Conservation (phyloP, 35 echinoderm and acorn worm species). For the Strongylocentrotus purpuratus region DNA sequence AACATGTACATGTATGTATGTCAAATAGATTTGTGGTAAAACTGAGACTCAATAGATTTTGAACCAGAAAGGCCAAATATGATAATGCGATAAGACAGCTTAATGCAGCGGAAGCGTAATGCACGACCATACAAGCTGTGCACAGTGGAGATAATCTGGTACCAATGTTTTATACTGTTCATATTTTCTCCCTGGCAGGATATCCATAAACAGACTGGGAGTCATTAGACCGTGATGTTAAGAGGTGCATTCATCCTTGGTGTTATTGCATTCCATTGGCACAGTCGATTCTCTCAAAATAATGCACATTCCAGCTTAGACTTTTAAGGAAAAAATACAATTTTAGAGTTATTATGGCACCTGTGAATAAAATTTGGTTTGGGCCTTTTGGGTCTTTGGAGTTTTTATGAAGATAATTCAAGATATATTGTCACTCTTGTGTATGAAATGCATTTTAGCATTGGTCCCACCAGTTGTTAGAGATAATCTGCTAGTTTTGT, state of each 20-base stretch:
- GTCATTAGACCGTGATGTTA: background rate
- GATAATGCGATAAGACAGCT: background rate
- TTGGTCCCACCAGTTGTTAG: too few species aligned
- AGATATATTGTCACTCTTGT: too few species aligned
- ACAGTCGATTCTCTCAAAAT: background rate
- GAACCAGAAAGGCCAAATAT: background rate
- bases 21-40: too few species aligned
- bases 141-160: background rate
- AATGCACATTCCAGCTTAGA: too few species aligned
- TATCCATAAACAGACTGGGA: background rate
- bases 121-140: background rate
- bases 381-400: too few species aligned
- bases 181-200: background rate
- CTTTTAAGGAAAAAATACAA: too few species aligned
- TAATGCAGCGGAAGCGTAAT: background rate
- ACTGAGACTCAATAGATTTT: background rate
- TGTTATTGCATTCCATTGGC: background rate
- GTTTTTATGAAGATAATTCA: too few species aligned
- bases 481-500: too few species aligned
- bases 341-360: too few species aligned
- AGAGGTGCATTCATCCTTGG: background rate
- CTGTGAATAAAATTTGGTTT: too few species aligned
- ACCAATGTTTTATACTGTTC: background rate
- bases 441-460: too few species aligned
- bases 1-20: too few species aligned